These are phyloP conservation scores for Abscondita cerata DNA, from an alignment of 2,888 invertebrate species.

Conservation along the genomic window DNA sequence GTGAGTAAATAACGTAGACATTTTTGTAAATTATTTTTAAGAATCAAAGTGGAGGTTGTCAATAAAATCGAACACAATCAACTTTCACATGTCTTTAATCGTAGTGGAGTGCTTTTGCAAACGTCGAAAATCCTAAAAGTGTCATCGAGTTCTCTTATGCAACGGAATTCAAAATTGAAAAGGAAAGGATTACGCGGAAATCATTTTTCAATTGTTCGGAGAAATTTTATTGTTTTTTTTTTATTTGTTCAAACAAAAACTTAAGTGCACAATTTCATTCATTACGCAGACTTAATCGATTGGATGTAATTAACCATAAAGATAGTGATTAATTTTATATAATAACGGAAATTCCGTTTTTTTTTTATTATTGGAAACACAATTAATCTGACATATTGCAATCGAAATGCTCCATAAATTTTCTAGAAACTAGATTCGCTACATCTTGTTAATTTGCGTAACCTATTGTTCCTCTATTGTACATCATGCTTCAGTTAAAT, in stretches of 20 bases:
- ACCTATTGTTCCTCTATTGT: neutral
- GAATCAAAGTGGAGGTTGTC: constrained; percentile 4
- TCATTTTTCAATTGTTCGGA: neutral
- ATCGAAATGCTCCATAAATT: neutral
- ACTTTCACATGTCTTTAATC: constrained; percentile 12
- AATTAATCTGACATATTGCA: constrained; percentile 6
- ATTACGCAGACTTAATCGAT: neutral
- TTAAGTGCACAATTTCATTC: no score
- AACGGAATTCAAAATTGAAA: neutral
- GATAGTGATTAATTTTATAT: neutral
- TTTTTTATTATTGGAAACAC: neutral
- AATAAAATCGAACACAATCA: constrained; percentile 15
- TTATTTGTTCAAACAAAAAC: no score
- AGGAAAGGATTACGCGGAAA: constrained; percentile 3
- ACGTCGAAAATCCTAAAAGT: constrained; percentile 9
- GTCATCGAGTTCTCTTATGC: neutral
- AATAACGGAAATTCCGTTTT: neutral
- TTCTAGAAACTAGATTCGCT: neutral
- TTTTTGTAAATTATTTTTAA: neutral
- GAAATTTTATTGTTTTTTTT: no score
- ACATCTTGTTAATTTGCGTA: neutral
- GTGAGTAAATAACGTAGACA: neutral
- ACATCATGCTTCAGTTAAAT: no score
- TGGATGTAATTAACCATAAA: neutral
- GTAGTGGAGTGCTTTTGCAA: constrained; percentile 4